Evolutionary conservation across 2,888 invertebrate species (phyloP).

Genomic region (Campopleginae sp.): DNA sequence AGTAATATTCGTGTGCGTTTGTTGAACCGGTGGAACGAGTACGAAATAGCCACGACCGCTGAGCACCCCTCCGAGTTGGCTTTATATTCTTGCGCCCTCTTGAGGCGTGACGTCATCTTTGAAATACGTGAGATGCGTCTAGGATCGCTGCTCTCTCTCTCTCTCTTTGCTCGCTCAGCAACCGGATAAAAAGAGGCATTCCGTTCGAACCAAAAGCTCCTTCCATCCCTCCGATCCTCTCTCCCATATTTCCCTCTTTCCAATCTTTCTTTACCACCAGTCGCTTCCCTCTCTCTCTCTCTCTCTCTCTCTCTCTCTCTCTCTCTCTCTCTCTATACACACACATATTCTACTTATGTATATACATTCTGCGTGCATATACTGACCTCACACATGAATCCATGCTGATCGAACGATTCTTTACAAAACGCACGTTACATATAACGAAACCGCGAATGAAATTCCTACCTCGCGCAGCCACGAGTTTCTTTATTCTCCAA

Average conservation of each 20-base stretch:
- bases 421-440: slow-evolving; percentile 9
- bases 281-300: background rate
- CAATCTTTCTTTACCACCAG: background rate
- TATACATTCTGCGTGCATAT: slow-evolving; percentile 1
- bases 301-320: background rate
- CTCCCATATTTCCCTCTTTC: slow-evolving; percentile 3
- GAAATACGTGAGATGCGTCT: slow-evolving; percentile 82
- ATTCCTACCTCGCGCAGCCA: background rate
- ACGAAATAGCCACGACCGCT: slow-evolving; percentile 51
- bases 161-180: slow-evolving; percentile 54
- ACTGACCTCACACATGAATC: background rate
- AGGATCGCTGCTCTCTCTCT: slow-evolving; percentile 43
- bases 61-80: slow-evolving; percentile 69
- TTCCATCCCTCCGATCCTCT: slow-evolving; percentile 16
- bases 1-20: slow-evolving; percentile 23
- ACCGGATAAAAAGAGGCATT: slow-evolving; percentile 52
- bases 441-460: background rate
- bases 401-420: slow-evolving; percentile 9
- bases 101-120: slow-evolving; percentile 84
- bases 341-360: background rate
- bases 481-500: background rate
- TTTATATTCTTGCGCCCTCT: slow-evolving; percentile 82
- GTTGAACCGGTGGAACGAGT: slow-evolving; percentile 27
- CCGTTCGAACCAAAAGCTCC: slow-evolving; percentile 38
- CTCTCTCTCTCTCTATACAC: background rate